Conservation (phyloP, 2,113 vertebrate genomes). For the Hyperoodon ampullatus region DNA sequence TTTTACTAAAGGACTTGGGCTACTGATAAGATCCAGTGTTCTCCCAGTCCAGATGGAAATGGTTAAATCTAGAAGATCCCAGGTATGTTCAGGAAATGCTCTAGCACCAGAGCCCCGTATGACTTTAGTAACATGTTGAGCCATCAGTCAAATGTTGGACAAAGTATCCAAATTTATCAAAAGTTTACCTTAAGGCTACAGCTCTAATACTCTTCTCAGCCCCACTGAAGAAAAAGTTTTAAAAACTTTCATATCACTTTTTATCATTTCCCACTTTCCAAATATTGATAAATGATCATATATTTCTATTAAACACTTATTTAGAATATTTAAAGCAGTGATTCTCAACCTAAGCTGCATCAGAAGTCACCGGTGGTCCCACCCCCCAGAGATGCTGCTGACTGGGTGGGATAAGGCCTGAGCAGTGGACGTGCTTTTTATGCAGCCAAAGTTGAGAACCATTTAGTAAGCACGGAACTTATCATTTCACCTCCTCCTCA, state of each 20-base stretch:
- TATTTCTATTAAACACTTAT: not conserved
- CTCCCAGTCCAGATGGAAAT: not conserved
- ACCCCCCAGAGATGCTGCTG: not conserved
- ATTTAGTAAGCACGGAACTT: not conserved
- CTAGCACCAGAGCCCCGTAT: too few species aligned
- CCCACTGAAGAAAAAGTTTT: constrained; percentile 15
- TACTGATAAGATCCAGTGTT: not conserved
- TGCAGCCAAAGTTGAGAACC: not conserved
- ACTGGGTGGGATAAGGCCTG: too few species aligned
- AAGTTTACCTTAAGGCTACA: not conserved
- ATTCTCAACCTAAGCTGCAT: not conserved
- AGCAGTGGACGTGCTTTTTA: not conserved
- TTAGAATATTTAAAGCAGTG: not conserved
- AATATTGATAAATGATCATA: not conserved
- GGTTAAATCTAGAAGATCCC: not conserved
- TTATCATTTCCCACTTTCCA: not conserved
- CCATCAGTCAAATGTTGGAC: not conserved
- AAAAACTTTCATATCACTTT: not conserved
- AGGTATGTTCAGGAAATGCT: not conserved
- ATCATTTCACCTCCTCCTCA: not conserved
- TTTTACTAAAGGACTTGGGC: not conserved
- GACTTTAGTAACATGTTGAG: not conserved
- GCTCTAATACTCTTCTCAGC: not conserved
- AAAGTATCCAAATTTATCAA: not conserved
- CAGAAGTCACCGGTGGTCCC: not conserved